Base-by-base conservation (phyloP, 2,113 vertebrate genomes). In the Ctenomys sociabilis region DNA sequence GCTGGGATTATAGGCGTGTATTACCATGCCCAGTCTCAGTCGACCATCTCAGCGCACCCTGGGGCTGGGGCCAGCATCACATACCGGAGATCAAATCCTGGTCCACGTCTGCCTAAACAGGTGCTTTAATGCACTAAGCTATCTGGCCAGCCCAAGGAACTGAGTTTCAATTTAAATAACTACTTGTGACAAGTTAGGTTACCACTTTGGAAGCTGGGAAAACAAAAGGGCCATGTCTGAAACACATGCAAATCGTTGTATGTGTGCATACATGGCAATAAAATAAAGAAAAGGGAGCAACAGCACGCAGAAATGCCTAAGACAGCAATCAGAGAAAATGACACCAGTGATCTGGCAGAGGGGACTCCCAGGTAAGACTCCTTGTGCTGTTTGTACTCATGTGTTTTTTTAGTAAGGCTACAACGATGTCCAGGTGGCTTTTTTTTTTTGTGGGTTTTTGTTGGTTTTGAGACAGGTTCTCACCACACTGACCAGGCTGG, bases 291-390 rank as follows among this genome's bases (percentile, higher is more conserved):
- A 59, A 64, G 61, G 7, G 11, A 57, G 17, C 2, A 7, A 54
- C 3, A 0, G 14, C 3, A 24, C 6, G 0, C 0, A 21, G 14
- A 16, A 10, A 30, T 1, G 35, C 13, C 26, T 0, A 17, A 64
- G 17, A 70, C 37, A 59, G 54, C 68, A 26, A 43, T 43, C 0
- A 8, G 24, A 2, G 16, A 12, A 85, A 45, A 66, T 3, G n/a
- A 17, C 12, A 40, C 54, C 40, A 8, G 32, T 3, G 24, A 40
- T 32, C 32, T n/a, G 73, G 64, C 45, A 7, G n/a, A 30, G 61
- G 78, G n/a, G 8, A 5, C n/a, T n/a, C n/a, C n/a, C 0, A 1
- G 24, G 70, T 5, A 30, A 24, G 43, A 14, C 5, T 66, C 59
- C 70, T 37, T 13, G 7, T 32, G 30, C 12, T 80, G 32, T 14